Evolutionary conservation across 2,797 vertebrate genomes (phyloP).

Genomic region (Hybognathus amarus): DNA sequence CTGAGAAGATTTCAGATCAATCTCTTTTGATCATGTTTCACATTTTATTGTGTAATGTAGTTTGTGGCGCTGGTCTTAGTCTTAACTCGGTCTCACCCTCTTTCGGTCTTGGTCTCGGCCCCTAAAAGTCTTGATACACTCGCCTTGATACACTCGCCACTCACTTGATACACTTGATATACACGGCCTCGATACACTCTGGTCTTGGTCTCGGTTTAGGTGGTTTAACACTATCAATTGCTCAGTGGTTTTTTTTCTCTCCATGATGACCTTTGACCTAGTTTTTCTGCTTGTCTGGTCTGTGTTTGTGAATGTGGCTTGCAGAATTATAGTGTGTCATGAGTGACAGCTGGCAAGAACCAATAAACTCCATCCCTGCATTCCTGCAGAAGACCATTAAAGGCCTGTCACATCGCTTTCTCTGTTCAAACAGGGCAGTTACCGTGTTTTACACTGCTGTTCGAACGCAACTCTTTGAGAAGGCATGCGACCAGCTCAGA

Average conservation of each 20-base stretch:
- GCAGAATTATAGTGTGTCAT: conserved; percentile 71
- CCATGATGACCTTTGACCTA: conserved; percentile 38
- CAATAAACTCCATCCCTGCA: conserved; percentile 72
- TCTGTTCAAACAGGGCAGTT: conserved; percentile 21
- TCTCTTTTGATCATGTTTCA: too few species aligned
- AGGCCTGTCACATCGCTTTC: conserved; percentile 61
- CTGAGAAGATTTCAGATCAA: too few species aligned
- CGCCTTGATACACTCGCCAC: too few species aligned
- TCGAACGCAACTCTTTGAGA: conserved; percentile 4
- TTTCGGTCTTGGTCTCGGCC: too few species aligned
- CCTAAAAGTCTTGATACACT: too few species aligned
- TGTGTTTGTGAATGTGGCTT: conserved; percentile 37
- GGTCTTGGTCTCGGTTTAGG: too few species aligned
- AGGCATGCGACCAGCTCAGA: neutral
- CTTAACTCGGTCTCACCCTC: too few species aligned
- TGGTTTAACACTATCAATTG: too few species aligned
- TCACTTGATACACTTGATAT: too few species aligned
- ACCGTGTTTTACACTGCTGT: conserved; percentile 39
- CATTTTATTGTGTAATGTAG: too few species aligned
- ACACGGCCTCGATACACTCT: too few species aligned
- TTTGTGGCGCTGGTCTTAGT: too few species aligned
- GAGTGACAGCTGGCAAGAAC: conserved; percentile 75
- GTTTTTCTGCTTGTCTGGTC: conserved; percentile 31
- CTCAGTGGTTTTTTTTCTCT: neutral
- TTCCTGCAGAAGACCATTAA: conserved; percentile 71